Evolutionary conservation across 30 jellyfish, hydroid and myxozoan species (phyloP), one percentile per base, ranked within the genome.

Genomic region (Hydra vulgaris): DNA sequence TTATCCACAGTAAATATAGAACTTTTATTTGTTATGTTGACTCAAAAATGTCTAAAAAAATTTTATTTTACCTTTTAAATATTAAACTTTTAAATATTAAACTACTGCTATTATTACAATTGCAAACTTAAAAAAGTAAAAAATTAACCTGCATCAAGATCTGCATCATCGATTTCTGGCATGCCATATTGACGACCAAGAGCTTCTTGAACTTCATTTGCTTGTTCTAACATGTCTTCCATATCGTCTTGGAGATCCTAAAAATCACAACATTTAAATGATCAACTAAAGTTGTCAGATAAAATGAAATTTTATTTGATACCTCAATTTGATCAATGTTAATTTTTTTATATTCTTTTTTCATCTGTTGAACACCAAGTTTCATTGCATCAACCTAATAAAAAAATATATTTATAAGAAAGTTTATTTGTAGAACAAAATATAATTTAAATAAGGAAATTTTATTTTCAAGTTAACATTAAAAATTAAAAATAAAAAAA

Each of bases 201-300:
- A 15, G 98, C 95, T 53, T 92, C 98, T 87, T 92, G 98, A 7
- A 92, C 98, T 73, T 92, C 98, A 81, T 92, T 92, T 61, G 98
- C 98, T 70, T 92, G 98, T 1, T 92, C 98, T 21, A 92, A 79
- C 95, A 92, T 85, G 83, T 92, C 98, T 79, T 92, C 98, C 95
- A 92, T 87, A 53, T 92, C 98, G 72, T 92, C 98, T 92, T 92
- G 98, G 27, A 92, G 84, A 78, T 92, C 98, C 98, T 92, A 27
- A 0, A 71, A 1, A 71, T 18, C 27, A 15, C 53, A 77, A 79
- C 26, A 73, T n/a, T 26, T 7, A 25, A 26, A n/a, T 18, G 22
- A 15, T 22, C n/a, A 56, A 17, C 17, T 19, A 69, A 1, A 3
- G 25, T 69, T 69, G 8, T 3, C 27, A 19, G 76, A 69, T 69